Percentiles rank a stretch among this genome's conserved stretches.
phyloP scores from a whole-genome alignment of 2,888 invertebrate species.

The Lochmaea capreae region DNA sequence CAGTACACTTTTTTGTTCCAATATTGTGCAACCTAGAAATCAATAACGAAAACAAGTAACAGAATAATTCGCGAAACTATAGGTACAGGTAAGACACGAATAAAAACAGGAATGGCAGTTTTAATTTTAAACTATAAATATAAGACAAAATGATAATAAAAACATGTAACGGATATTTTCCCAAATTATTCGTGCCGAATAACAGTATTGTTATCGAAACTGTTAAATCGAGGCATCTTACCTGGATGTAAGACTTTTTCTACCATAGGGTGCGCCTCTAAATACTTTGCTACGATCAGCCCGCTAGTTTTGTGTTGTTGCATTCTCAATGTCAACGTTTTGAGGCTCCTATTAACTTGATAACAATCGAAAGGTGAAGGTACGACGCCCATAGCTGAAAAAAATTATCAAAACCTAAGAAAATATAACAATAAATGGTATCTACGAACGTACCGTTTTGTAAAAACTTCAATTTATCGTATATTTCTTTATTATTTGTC shows the following conservation, averaged over 20 bases:
- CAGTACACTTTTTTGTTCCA: no score
- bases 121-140: no score
- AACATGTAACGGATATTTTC: no score
- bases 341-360: conserved; percentile 91
- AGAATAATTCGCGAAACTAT: no score
- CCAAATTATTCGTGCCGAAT: no score
- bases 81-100: no score
- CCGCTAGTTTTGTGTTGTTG: conserved; percentile 86
- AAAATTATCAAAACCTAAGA: conserved; percentile 33
- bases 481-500: conserved; percentile 78
- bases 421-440: conserved; percentile 10
- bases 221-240: conserved; percentile 33
- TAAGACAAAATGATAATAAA: no score
- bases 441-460: conserved; percentile 79
- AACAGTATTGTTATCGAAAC: background rate
- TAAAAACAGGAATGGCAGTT: no score
- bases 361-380: conserved; percentile 98
- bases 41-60: no score
- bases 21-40: no score
- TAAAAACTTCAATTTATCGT: conserved; percentile 80
- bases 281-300: conserved; percentile 80
- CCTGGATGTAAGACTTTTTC: conserved; percentile 84
- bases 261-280: conserved; percentile 84
- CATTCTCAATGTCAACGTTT: conserved; percentile 94
- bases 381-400: conserved; percentile 85